Evolutionary conservation across 2,888 invertebrate species (phyloP).

Genomic region (Dynastes maya): DNA sequence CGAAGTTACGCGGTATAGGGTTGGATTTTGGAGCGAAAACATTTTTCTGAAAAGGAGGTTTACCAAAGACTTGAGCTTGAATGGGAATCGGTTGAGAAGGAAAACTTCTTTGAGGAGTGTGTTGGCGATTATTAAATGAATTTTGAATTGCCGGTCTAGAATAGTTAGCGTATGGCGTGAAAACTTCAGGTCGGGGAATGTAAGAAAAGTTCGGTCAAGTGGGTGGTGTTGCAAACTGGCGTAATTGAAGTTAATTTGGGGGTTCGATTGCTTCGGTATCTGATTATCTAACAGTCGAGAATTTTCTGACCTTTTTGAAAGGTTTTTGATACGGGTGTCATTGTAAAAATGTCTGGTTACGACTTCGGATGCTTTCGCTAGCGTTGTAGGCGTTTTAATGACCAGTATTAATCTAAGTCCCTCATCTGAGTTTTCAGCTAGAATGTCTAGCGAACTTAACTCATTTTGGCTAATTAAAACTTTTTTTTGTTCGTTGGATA

Average conservation of each 20-base stretch:
- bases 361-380: constrained; percentile 6
- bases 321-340: constrained; percentile 7
- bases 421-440: neutral
- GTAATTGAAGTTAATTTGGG: neutral
- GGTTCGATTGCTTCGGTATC: neutral
- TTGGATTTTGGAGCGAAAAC: constrained; percentile 1
- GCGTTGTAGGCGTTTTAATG: constrained; percentile 8
- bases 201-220: too few relatives aligned
- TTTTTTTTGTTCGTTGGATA: constrained; percentile 20
- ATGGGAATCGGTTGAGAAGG: constrained; percentile 16
- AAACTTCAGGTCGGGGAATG: too few relatives aligned
- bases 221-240: neutral
- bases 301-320: neutral
- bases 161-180: too few relatives aligned
- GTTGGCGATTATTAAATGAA: too few relatives aligned
- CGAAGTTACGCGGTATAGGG: neutral
- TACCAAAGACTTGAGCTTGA: constrained; percentile 19
- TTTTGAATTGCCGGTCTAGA: too few relatives aligned
- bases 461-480: constrained; percentile 36
- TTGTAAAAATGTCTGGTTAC: constrained; percentile 21
- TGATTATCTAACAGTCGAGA: neutral
- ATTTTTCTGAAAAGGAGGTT: neutral
- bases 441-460: constrained; percentile 40
- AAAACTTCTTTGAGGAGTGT: neutral
- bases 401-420: constrained; percentile 28